Percentiles rank a stretch among this genome's conserved stretches.
Conservation (phyloP, 1,140 invertebrate species). For the Lepidurus apus region DNA sequence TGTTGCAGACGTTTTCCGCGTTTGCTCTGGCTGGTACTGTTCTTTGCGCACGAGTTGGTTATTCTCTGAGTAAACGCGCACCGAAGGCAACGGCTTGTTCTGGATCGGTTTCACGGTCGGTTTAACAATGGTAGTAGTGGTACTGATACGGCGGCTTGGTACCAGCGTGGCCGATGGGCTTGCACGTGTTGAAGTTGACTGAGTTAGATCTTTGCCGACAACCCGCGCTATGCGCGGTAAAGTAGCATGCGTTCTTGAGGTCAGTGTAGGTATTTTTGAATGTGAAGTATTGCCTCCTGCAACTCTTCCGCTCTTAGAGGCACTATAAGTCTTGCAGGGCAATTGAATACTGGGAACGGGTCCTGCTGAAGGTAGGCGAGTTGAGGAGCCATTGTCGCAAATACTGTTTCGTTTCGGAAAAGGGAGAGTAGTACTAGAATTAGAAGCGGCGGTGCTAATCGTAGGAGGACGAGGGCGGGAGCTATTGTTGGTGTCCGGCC, state of each 20-base stretch:
- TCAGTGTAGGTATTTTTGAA: background rate
- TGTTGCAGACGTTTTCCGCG: background rate
- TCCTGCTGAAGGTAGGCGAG: background rate
- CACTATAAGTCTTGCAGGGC: background rate
- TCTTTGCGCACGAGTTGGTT: slow-evolving; percentile 30
- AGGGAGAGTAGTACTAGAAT: background rate
- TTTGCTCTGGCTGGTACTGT: slow-evolving; percentile 26
- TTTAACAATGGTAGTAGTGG: background rate
- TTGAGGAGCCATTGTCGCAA: background rate
- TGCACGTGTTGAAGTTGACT: background rate
- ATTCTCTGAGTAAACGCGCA: slow-evolving; percentile 30
- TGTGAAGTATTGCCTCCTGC: background rate
- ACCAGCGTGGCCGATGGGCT: background rate
- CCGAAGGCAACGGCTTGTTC: slow-evolving; percentile 12
- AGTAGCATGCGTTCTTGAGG: background rate
- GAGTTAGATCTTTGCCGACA: background rate
- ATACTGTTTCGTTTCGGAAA: background rate
- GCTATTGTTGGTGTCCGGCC: slow-evolving; percentile 17
- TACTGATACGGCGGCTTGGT: background rate
- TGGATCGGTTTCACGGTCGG: slow-evolving; percentile 18
- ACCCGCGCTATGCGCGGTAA: background rate
- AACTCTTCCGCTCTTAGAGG: background rate
- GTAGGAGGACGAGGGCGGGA: background rate
- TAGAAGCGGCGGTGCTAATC: background rate
- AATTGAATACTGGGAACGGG: background rate